phyloP scores from a whole-genome alignment of 2,888 invertebrate species.

The Apodemia arnacis region DNA sequence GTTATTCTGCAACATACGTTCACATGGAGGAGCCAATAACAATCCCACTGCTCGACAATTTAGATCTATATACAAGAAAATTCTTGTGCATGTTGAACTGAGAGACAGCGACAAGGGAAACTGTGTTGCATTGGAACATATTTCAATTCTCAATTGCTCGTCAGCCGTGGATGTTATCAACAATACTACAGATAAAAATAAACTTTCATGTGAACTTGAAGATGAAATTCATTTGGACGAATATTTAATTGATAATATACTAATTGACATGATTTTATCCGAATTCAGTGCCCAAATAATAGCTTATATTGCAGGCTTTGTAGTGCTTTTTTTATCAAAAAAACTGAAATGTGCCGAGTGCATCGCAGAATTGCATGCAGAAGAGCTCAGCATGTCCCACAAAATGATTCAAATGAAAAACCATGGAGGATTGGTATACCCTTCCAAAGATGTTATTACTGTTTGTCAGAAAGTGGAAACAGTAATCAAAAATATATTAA shows the following conservation, averaged over 20 bases:
- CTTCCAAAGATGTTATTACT: not conserved
- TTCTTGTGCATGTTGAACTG: not conserved
- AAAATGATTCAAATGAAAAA: not conserved
- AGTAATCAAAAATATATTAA: not conserved
- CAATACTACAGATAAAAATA: not conserved
- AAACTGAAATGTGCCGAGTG: not conserved
- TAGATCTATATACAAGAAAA: not conserved
- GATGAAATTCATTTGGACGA: not conserved
- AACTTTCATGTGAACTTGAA: not conserved
- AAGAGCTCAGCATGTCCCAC: not conserved
- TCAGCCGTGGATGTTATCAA: not conserved
- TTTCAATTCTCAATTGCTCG: not conserved
- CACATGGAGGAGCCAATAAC: not conserved
- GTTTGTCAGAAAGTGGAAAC: not conserved
- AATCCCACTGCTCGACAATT: conserved; percentile 1
- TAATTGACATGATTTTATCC: not conserved
- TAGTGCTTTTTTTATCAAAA: not conserved
- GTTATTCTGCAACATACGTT: not conserved
- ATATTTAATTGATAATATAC: not conserved
- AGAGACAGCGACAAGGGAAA: not conserved
- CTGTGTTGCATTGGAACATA: not conserved
- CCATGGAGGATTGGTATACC: not conserved
- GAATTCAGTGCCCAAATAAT: not conserved
- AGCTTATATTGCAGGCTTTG: not conserved
- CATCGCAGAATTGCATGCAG: not conserved